Evolutionary conservation across 1,140 invertebrate genomes (phyloP).

Genomic region (Octopus bimaculoides): DNA sequence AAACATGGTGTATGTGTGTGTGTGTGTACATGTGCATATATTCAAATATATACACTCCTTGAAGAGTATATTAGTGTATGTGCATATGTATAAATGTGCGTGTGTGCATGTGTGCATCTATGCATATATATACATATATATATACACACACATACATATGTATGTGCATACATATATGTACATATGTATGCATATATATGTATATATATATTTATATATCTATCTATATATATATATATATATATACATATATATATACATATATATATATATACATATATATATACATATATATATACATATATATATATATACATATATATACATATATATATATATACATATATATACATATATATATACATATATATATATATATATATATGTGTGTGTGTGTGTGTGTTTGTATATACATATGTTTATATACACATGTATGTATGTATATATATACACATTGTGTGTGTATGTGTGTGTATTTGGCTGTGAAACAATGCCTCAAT

Average conservation of each 20-base stretch:
- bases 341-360: conserved; percentile 2
- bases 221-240: not conserved
- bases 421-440: not conserved
- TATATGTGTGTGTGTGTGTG: not conserved
- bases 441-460: not conserved
- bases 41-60: not conserved
- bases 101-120: not conserved
- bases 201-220: not conserved
- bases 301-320: not conserved
- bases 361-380: conserved; percentile 2
- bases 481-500: not conserved
- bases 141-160: not conserved
- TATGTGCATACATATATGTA: not conserved
- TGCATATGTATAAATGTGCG: not conserved
- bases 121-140: not conserved
- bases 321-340: conserved; percentile 2
- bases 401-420: not conserved
- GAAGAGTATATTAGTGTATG: not conserved
- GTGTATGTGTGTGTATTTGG: not conserved
- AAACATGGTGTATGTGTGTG: not conserved
- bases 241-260: not conserved
- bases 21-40: not conserved
- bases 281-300: not conserved
- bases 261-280: not conserved
- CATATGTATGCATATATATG: not conserved